Conservation (phyloP, 2,797 vertebrate species). For the Darevskia nairensis region DNA sequence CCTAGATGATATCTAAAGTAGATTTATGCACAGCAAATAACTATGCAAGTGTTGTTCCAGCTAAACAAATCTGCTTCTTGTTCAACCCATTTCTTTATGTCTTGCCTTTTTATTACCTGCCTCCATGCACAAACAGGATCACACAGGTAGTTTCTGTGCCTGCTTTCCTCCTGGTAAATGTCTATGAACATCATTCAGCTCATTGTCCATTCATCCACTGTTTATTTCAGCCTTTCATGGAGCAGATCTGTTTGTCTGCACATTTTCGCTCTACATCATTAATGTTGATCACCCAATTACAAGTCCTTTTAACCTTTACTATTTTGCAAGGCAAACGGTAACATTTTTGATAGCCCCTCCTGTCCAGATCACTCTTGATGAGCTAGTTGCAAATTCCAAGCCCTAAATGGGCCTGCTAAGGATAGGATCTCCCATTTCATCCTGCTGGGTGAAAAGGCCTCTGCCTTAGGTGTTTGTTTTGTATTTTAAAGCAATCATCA, state of each 20-base stretch:
- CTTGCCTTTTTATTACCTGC: neutral
- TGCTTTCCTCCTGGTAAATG: neutral
- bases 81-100: neutral
- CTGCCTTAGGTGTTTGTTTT: no score
- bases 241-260: conserved; percentile 9
- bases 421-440: neutral
- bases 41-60: neutral
- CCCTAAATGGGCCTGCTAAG: neutral
- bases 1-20: no score
- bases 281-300: neutral
- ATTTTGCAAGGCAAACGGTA: neutral
- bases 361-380: neutral
- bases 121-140: neutral
- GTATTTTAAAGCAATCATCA: no score
- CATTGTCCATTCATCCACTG: neutral
- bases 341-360: neutral
- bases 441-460: no score
- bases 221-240: conserved; percentile 13
- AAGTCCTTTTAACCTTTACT: conserved; percentile 7
- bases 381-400: neutral
- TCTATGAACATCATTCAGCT: neutral
- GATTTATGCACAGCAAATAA: neutral
- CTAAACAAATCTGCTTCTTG: neutral
- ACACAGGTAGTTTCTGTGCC: neutral
- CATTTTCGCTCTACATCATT: conserved; percentile 33